Percentiles rank a stretch among this genome's conserved stretches.
Conservation (phyloP, 2,113 vertebrate species). For the Eleginops maclovinus region DNA sequence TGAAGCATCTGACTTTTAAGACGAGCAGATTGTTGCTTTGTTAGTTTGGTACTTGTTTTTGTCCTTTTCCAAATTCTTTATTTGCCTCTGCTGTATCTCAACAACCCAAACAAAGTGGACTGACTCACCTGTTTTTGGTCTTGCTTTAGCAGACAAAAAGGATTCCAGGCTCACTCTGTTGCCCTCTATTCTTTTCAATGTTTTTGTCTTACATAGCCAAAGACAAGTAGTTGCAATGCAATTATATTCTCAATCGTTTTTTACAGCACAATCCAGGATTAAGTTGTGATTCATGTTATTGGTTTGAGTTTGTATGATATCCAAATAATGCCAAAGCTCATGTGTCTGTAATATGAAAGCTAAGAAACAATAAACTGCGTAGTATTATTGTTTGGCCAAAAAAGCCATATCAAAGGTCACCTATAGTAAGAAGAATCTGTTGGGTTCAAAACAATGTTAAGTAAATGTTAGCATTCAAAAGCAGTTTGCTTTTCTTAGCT, state of each 20-base stretch:
- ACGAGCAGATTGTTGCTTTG: neutral
- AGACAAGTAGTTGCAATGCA: neutral
- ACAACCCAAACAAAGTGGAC: slow-evolving; percentile 3
- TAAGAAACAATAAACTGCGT: neutral
- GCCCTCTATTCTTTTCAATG: neutral
- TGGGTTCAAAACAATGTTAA: neutral
- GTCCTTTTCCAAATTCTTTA: neutral
- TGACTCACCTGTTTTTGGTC: slow-evolving; percentile 3
- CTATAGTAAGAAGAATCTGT: neutral
- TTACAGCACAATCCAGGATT: neutral
- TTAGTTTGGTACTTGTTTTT: neutral
- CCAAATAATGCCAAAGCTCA: neutral
- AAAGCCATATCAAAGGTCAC: neutral
- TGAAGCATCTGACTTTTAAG: slow-evolving; percentile 13
- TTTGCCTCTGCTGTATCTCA: neutral
- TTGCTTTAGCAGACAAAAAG: neutral
- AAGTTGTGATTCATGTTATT: neutral
- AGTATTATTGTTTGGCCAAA: neutral
- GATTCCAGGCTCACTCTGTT: neutral
- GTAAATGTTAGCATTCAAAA: neutral
- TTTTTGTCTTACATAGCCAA: slow-evolving; percentile 3
- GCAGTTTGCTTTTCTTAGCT: neutral
- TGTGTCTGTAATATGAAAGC: neutral
- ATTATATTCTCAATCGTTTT: neutral
- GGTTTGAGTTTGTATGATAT: slow-evolving; percentile 4